phyloP scores from a whole-genome alignment of 2,888 invertebrate species.

The Augochlorella aurata region DNA sequence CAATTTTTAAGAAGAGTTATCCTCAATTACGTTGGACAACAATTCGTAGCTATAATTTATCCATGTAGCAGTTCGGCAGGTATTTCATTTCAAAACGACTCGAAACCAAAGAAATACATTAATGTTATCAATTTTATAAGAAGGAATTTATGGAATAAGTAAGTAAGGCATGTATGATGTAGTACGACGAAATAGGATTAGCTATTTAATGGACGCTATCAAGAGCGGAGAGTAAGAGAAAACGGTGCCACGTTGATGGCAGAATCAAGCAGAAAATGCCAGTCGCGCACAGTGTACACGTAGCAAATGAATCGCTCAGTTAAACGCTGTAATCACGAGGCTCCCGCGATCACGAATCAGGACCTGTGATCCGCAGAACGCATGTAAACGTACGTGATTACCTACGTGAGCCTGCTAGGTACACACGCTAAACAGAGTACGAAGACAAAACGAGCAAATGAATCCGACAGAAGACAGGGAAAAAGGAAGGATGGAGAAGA shows the following conservation, averaged over 20 bases:
- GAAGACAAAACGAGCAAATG: slow-evolving; percentile 31
- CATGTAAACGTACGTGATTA: slow-evolving; percentile 67
- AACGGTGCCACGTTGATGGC: slow-evolving; percentile 27
- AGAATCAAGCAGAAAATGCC: slow-evolving; percentile 34
- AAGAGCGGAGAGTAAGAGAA: slow-evolving; percentile 26
- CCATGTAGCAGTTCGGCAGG: not conserved
- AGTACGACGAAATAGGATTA: not conserved
- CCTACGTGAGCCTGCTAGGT: slow-evolving; percentile 62
- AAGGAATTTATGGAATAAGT: too few species aligned
- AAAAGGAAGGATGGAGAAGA: not conserved
- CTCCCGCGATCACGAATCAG: slow-evolving; percentile 65
- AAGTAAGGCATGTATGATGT: not conserved
- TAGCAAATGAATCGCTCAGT: slow-evolving; percentile 71
- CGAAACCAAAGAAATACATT: too few species aligned
- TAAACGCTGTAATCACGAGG: slow-evolving; percentile 73
- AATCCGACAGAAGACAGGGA: not conserved
- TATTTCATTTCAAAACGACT: not conserved
- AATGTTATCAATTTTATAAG: not conserved
- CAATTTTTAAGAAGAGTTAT: not conserved
- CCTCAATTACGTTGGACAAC: not conserved
- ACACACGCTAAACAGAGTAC: slow-evolving; percentile 50
- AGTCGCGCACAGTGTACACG: slow-evolving; percentile 54
- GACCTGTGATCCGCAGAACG: slow-evolving; percentile 57
- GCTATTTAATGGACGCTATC: not conserved
- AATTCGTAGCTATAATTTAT: too few species aligned